phyloP scores from a whole-genome alignment of 2,113 vertebrate genomes.

The Caloenas nicobarica region DNA sequence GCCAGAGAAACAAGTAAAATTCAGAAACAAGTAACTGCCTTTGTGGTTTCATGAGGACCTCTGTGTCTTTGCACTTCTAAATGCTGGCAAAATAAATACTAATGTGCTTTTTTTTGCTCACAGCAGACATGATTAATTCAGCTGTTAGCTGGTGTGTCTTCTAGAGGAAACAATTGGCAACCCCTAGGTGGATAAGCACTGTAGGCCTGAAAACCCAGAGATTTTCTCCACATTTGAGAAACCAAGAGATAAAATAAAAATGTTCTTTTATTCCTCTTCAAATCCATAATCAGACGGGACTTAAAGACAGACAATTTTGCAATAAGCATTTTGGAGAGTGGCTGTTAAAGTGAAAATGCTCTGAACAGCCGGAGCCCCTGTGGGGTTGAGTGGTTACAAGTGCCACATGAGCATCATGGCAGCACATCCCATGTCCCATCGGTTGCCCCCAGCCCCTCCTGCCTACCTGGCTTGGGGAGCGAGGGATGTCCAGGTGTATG shows the following conservation, averaged over 20 bases:
- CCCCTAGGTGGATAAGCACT: not conserved
- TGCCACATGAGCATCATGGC: accelerated
- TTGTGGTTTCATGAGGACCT: not conserved
- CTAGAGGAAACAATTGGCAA: not conserved
- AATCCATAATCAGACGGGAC: accelerated
- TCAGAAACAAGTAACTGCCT: not conserved
- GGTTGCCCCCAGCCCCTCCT: not conserved
- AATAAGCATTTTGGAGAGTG: not conserved
- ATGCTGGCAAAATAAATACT: constrained; percentile 6
- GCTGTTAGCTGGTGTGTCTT: not conserved
- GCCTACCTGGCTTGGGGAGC: accelerated
- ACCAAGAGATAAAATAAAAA: not conserved
- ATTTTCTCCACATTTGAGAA: not conserved
- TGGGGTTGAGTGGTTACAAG: not conserved
- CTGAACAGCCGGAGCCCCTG: not conserved
- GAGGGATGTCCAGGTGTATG: not conserved
- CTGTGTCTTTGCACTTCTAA: not conserved
- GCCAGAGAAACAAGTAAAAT: not conserved
- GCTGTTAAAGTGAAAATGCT: not conserved
- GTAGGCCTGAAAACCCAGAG: not conserved
- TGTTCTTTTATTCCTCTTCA: not conserved
- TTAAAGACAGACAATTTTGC: not conserved
- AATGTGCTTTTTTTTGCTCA: not conserved
- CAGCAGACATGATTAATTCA: not conserved
- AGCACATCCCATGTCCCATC: not conserved